Evolutionary conservation across 2,888 invertebrate species (phyloP).

Genomic region (Phasia obesa): DNA sequence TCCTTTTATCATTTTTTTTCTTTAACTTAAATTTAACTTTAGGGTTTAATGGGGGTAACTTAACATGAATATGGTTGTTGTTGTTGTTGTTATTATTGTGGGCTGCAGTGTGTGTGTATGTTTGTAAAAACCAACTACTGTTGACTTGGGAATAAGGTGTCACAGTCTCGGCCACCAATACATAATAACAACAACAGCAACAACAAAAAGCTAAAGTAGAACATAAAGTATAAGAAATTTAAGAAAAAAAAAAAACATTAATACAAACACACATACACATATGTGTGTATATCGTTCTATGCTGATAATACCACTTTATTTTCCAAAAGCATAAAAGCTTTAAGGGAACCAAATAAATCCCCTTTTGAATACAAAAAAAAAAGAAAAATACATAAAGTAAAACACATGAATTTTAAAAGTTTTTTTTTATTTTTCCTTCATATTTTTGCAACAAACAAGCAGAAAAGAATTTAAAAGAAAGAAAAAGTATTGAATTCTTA

Average conservation of each 20-base stretch:
- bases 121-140: conserved; percentile 71
- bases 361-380: conserved; percentile 38
- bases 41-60: conserved; percentile 64
- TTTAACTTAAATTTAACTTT: conserved; percentile 44
- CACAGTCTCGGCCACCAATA: conserved; percentile 73
- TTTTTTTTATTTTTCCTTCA: conserved; percentile 37
- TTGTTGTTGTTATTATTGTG: conserved; percentile 49
- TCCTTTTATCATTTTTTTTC: conserved; percentile 33
- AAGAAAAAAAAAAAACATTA: conserved; percentile 10
- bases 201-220: conserved; percentile 35
- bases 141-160: conserved; percentile 81
- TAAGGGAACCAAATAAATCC: conserved; percentile 57
- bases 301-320: conserved; percentile 10
- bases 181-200: conserved; percentile 51
- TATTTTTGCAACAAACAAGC: conserved; percentile 40
- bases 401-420: conserved; percentile 38
- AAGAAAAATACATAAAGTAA: conserved; percentile 16
- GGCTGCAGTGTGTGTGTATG: conserved; percentile 31
- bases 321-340: conserved; percentile 31
- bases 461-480: not conserved
- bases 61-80: conserved; percentile 59
- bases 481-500: conserved; percentile 64
- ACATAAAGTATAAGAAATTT: conserved; percentile 40
- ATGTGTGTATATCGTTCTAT: not conserved
- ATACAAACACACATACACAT: not conserved